Conservation (phyloP, 2,797 vertebrate genomes). For the Erethizon dorsatum region DNA sequence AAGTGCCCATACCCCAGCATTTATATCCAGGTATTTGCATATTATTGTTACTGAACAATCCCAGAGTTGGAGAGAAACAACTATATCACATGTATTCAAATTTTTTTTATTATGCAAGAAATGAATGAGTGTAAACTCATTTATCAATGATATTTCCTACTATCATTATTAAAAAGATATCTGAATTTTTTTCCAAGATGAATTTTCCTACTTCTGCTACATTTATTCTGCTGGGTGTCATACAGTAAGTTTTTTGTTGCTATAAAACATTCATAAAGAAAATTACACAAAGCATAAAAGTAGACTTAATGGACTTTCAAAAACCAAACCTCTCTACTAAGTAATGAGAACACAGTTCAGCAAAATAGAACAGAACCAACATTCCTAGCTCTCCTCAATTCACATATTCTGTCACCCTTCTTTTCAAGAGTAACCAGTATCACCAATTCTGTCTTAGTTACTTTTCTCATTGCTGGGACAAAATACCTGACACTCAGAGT, state of each 20-base stretch:
- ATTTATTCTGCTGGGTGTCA: background rate
- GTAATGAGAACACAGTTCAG: background rate
- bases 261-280: background rate
- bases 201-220: background rate
- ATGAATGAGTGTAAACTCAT: background rate
- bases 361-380: background rate
- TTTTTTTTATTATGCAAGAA: background rate
- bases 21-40: background rate
- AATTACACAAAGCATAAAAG: background rate
- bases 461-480: background rate
- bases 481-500: background rate
- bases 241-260: background rate
- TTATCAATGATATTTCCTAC: background rate
- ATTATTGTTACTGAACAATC: background rate
- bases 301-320: background rate
- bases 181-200: background rate
- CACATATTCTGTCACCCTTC: background rate
- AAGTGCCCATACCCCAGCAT: background rate
- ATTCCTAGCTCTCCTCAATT: accelerated
- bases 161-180: background rate
- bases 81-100: background rate
- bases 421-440: background rate
- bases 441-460: background rate
- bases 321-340: background rate
- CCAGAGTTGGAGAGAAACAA: background rate